Percentiles rank a stretch among this genome's conserved stretches.
Conservation (phyloP, 2,113 vertebrate species). For the Polyodon spathula region DNA sequence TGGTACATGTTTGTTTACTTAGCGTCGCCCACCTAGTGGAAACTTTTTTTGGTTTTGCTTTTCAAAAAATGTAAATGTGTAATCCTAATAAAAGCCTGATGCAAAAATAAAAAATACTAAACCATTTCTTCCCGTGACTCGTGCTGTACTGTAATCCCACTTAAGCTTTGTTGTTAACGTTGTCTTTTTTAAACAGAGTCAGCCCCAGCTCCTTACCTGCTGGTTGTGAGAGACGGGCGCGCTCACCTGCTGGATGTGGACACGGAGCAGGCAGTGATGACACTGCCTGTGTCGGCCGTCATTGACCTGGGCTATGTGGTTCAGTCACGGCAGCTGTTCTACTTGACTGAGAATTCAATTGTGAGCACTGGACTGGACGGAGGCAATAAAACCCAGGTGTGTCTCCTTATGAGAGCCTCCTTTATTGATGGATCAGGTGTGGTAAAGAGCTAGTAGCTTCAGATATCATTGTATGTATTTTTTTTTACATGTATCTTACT, state of each 20-base stretch:
- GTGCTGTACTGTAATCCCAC: neutral
- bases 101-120: too few species aligned
- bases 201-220: neutral
- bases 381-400: neutral
- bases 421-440: neutral
- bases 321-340: conserved; percentile 7
- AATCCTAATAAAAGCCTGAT: too few species aligned
- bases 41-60: too few species aligned
- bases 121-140: too few species aligned
- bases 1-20: too few species aligned
- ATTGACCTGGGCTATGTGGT: conserved; percentile 15
- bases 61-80: too few species aligned
- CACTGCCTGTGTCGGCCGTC: conserved; percentile 2
- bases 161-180: conserved; percentile 1
- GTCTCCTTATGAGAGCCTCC: neutral
- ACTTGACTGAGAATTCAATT: conserved; percentile 8
- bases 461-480: neutral
- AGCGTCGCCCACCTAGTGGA: too few species aligned
- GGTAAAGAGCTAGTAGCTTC: neutral
- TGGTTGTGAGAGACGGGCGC: conserved; percentile 8
- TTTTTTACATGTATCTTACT: too few species aligned
- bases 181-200: conserved; percentile 11
- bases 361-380: conserved; percentile 1
- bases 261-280: conserved; percentile 1
- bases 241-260: conserved; percentile 7